These are phyloP conservation scores for Microctenopoma stevenorrisi DNA, from an alignment of 2,797 vertebrate genomes.

Conservation along the genomic window DNA sequence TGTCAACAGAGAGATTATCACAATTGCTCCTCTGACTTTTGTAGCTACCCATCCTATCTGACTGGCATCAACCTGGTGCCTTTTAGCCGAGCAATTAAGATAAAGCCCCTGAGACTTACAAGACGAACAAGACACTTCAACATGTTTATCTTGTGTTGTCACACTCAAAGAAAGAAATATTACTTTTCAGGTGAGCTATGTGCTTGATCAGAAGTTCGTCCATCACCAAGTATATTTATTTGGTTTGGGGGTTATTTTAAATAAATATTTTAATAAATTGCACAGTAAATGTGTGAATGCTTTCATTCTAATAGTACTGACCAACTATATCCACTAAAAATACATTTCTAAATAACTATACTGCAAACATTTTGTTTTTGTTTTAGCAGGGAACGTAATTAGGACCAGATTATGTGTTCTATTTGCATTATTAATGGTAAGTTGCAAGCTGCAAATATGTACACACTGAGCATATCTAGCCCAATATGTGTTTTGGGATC, in stretches of 20 bases:
- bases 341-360: not conserved
- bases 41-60: conserved; percentile 45
- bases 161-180: conserved; percentile 3
- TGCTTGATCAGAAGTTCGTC: not conserved
- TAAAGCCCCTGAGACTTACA: conserved; percentile 31
- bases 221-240: not conserved
- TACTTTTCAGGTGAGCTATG: not conserved
- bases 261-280: no score
- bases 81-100: conserved; percentile 52
- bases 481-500: not conserved
- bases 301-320: not conserved
- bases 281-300: not conserved
- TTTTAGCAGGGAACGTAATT: no score
- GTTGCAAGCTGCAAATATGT: no score
- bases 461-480: no score
- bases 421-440: no score
- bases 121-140: conserved; percentile 16
- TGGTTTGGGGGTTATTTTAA: not conserved
- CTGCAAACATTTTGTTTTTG: no score
- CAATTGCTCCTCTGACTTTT: conserved; percentile 55
- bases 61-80: conserved; percentile 27
- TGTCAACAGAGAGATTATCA: conserved; percentile 54
- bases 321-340: no score
- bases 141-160: conserved; percentile 29
- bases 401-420: no score